Conservation (phyloP, 1,140 invertebrate species). For the Aporrectodea caliginosa region DNA sequence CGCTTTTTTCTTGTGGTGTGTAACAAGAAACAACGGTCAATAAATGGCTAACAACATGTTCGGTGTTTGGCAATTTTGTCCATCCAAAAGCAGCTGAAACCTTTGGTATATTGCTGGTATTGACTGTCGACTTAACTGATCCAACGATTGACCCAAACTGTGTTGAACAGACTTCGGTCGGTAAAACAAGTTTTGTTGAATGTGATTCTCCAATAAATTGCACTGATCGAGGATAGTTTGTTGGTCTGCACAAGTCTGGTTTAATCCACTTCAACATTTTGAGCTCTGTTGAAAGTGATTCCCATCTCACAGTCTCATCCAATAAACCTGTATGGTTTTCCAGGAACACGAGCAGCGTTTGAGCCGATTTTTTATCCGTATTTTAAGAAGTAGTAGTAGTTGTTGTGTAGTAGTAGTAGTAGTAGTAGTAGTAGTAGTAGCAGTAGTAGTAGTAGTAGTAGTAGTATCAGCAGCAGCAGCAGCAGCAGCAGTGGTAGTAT, state of each 20-base stretch:
- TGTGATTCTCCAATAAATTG: neutral
- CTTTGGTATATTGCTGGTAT: neutral
- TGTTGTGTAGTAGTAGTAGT: too few relatives aligned
- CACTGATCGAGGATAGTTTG: neutral
- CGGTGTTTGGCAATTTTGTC: neutral
- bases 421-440: too few relatives aligned
- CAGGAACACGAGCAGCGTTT: too few relatives aligned
- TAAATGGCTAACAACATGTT: neutral
- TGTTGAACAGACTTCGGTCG: conserved; percentile 1
- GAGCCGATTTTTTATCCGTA: too few relatives aligned
- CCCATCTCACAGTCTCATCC: too few relatives aligned
- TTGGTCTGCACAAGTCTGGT: neutral
- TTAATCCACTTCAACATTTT: neutral
- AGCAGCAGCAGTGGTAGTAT: too few relatives aligned
- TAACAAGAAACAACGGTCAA: neutral
- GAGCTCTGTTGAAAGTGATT: too few relatives aligned
- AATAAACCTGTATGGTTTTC: too few relatives aligned
- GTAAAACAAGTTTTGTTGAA: neutral
- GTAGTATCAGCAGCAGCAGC: too few relatives aligned
- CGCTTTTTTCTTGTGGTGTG: neutral
- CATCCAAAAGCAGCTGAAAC: conserved; percentile 4
- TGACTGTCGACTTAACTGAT: conserved; percentile 5
- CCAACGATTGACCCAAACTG: conserved; percentile 5
- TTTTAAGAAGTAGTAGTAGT: too few relatives aligned
- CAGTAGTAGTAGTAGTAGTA: too few relatives aligned